Evolutionary conservation across 2,888 invertebrate genomes (phyloP), one percentile per base, ranked within the genome.

Genomic region (Melanostoma mellinum): DNA sequence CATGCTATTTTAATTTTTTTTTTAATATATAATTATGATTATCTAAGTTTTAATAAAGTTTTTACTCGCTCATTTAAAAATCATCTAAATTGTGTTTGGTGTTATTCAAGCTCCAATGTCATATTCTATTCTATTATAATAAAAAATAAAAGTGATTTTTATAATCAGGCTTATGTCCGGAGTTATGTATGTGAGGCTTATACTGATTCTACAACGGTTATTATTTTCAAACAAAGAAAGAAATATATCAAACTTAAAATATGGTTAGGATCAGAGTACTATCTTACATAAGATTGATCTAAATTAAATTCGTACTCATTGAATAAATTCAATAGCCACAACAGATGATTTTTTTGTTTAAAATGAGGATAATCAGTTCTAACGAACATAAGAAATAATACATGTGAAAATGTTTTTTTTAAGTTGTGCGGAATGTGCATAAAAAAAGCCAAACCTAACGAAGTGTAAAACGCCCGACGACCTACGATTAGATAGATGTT

Each of bases 51-150:
- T 32, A 76, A 69, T 55, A 35, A 80, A 74, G 36, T 72, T 73
- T 44, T 68, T 82, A 68, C 60, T 85, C 80, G 65, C 72, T 71
- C 60, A 76, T 69, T 82, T 75, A 67, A 61, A 77, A 74, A 63
- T 77, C 42, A 78, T 76, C 71, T 81, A 80, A 75, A 74, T 67
- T 55, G 63, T 61, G 74, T 76, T 85, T 86, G 85, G 86, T 86
- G 82, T 85, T 85, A 60, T 77, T 82, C 73, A 86, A 86, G 85
- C 85, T 85, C 82, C 73, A 85, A 74, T 75, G 52, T 76, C 63
- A 75, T 33, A 42, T 61, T 74, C 55, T 56, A 60, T 63, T 35
- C 56, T 82, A 63, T 46, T 50, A 86, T 86, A 87, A 82, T 82
- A 87, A 30, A 42, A 75, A 72, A 42, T 38, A 61, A 71, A 82